These are phyloP conservation scores for Hirtodrosophila duncani DNA, from an alignment of 2,888 invertebrate species.

Conservation along the genomic window DNA sequence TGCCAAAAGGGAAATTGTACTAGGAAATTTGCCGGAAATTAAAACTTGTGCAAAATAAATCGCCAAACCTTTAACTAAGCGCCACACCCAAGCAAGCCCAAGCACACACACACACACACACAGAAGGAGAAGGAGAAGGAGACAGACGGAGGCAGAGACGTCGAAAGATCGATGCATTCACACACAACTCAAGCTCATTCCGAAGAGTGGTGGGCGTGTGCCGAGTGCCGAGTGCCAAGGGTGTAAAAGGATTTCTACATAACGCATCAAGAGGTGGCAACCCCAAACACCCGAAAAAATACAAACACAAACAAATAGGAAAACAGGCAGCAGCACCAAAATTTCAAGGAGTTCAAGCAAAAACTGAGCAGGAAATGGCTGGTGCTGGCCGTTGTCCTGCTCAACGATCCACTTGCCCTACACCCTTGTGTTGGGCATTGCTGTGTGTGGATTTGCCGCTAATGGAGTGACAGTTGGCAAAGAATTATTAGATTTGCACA, in stretches of 20 bases:
- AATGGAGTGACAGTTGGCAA: constrained; percentile 66
- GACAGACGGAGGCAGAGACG: constrained; percentile 14
- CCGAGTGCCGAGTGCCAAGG: neutral
- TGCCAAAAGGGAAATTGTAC: constrained; percentile 73
- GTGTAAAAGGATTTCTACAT: constrained; percentile 14
- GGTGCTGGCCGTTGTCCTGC: constrained; percentile 17
- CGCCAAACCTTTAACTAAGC: constrained; percentile 58
- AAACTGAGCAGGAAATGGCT: constrained; percentile 33
- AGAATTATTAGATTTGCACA: constrained; percentile 68
- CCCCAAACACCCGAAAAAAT: too few relatives aligned
- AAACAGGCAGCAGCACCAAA: too few relatives aligned
- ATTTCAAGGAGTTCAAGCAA: neutral
- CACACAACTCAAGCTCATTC: too few relatives aligned
- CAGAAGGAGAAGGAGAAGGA: neutral
- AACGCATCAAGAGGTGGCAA: constrained; percentile 6
- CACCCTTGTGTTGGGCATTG: too few relatives aligned
- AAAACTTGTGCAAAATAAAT: constrained; percentile 76
- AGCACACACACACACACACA: constrained; percentile 1
- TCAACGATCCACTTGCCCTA: neutral
- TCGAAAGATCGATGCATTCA: constrained; percentile 49
- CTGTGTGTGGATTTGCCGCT: constrained; percentile 56
- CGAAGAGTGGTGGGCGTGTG: too few relatives aligned
- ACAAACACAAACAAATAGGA: too few relatives aligned
- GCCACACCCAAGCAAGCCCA: constrained; percentile 19
- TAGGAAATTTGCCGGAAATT: constrained; percentile 76